Evolutionary conservation across 1,140 invertebrate species (phyloP).

Genomic region (Drosophila nasuta): DNA sequence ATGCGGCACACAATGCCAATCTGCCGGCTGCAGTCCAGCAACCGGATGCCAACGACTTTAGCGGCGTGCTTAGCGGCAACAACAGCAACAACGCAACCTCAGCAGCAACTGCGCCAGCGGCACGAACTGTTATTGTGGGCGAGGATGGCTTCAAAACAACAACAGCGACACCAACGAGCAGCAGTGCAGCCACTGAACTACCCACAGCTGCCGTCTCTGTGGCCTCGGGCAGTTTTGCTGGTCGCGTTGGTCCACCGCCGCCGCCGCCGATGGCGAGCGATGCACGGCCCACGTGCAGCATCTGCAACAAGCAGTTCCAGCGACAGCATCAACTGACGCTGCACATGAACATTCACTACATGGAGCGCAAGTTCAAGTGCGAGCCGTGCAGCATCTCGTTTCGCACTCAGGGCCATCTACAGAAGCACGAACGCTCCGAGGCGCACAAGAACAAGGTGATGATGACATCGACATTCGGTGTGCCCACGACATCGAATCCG

Average conservation of each 20-base stretch:
- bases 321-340: slow-evolving; percentile 95
- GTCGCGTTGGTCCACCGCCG: slow-evolving; percentile 53
- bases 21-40: slow-evolving; percentile 76
- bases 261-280: slow-evolving; percentile 86
- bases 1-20: slow-evolving; percentile 68
- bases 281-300: slow-evolving; percentile 92
- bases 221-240: slow-evolving; percentile 13
- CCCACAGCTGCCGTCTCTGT: background rate
- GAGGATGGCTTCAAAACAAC: slow-evolving; percentile 79
- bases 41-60: slow-evolving; percentile 77
- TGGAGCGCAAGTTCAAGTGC: slow-evolving; percentile 96
- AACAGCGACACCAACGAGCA: slow-evolving; percentile 50
- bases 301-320: slow-evolving; percentile 96
- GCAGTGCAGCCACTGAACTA: slow-evolving; percentile 43
- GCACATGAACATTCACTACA: slow-evolving; percentile 98
- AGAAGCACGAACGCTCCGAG: slow-evolving; percentile 95
- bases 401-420: slow-evolving; percentile 95
- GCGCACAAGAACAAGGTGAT: slow-evolving; percentile 96
- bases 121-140: slow-evolving; percentile 76
- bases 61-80: slow-evolving; percentile 59
- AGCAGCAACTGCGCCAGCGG: slow-evolving; percentile 17
- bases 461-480: slow-evolving; percentile 94
- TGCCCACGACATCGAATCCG: slow-evolving; percentile 94
- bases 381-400: slow-evolving; percentile 96
- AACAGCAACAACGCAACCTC: slow-evolving; percentile 4